These are phyloP conservation scores for Eilema sororculum DNA, from an alignment of 2,888 invertebrate genomes.

Conservation along the genomic window DNA sequence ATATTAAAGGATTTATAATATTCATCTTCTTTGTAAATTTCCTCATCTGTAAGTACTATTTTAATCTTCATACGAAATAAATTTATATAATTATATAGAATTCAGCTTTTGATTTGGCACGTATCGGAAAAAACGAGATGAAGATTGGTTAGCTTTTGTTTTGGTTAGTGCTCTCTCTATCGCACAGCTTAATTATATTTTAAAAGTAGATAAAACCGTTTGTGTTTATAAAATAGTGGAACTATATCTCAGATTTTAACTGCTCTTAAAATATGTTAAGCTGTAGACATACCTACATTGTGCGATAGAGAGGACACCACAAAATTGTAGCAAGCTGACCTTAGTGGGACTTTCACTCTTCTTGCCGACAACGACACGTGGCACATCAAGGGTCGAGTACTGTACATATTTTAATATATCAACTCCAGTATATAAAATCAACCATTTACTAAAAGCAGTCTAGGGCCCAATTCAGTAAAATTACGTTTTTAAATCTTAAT, in stretches of 20 bases:
- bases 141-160: neutral
- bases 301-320: no score
- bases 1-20: neutral
- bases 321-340: no score
- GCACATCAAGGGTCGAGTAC: neutral
- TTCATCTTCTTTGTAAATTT: neutral
- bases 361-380: neutral
- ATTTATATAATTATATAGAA: no score
- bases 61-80: neutral
- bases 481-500: neutral
- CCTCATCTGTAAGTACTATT: neutral
- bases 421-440: neutral
- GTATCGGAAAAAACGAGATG: neutral
- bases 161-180: neutral
- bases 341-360: neutral
- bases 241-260: no score
- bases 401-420: neutral
- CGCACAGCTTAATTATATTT: neutral
- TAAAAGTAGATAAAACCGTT: neutral
- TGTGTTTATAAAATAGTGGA: no score
- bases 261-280: no score
- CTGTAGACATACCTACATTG: no score
- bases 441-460: neutral
- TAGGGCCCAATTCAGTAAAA: neutral
- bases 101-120: neutral